A percentile compares a stretch with the other conserved stretches of the same genome.
Conservation (phyloP, 2,113 vertebrate genomes). For the Halcyon senegalensis region DNA sequence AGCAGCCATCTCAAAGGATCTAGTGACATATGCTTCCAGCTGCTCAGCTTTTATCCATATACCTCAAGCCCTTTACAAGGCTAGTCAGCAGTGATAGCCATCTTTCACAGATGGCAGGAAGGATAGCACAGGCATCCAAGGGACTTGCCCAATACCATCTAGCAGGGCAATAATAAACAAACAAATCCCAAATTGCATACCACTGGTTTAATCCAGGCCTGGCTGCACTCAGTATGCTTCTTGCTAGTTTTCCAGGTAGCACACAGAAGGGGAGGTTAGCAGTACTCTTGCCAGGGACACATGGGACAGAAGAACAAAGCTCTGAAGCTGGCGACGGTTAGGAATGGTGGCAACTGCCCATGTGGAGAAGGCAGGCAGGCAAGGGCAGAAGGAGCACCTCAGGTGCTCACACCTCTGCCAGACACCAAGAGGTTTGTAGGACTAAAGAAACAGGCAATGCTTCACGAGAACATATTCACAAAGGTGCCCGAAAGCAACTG, state of each 20-base stretch:
- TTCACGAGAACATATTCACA: accelerated
- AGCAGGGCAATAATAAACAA: background rate
- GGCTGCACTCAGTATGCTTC: background rate
- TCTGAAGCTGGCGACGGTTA: background rate
- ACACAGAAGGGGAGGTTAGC: background rate
- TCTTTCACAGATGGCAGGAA: background rate
- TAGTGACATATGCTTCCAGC: background rate
- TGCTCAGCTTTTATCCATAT: background rate
- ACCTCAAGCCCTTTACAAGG: background rate
- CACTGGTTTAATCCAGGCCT: background rate
- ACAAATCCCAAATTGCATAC: background rate
- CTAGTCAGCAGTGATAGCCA: background rate
- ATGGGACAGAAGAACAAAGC: background rate
- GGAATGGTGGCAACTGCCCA: background rate
- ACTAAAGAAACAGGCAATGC: background rate
- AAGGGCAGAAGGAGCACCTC: background rate
- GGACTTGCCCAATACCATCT: background rate
- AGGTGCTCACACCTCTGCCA: background rate
- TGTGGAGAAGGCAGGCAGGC: background rate
- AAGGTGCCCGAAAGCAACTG: background rate
- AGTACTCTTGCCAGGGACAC: background rate
- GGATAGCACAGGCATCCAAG: background rate
- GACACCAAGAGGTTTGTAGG: accelerated
- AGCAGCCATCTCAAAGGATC: background rate
- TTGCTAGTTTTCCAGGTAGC: background rate